Base-by-base conservation (phyloP, 1,140 invertebrate genomes). In the Cydia pomonella region DNA sequence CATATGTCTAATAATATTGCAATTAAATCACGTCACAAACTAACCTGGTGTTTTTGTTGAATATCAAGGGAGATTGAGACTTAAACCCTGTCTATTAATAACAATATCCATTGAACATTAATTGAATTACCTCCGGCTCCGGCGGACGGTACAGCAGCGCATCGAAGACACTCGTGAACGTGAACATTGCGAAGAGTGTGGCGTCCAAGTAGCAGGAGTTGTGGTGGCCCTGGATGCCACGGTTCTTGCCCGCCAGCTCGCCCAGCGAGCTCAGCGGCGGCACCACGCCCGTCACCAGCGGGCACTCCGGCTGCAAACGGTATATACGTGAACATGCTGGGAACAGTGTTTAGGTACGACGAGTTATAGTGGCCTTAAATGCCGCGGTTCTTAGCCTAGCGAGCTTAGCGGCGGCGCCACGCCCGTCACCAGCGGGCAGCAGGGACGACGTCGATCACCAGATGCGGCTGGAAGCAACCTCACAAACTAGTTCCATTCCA, bases 141-240 rank as follows among this genome's bases (percentile, higher is more conserved):
- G 94, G 94, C 27, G 96, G 95, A 76, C 97, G 94, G 86, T 98
- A 98, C 44, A 99, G 94, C 33, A 97, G 92, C 77, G 96, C 96
- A 93, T 99, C 98, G 93, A 99, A 99, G 0, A 98, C 97, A 84
- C 96, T 96, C 0, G 97, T 98, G 89, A 98, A 99, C 10, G 98
- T 97, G 91, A 99, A 99, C 98, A 99, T 99, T 21, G 97, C 96
- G 91, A 99, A 99, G 6, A 99, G 93, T 3, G 98, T 99, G 1
- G 98, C 98, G 91, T 99, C 99, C 75, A 99, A 94, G 91, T 99
- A 99, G 90, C 99, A 99, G 0, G 98, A 99, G 94, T 99, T 99
- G 85, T 99, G 97, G 90, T 99, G 98, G 5, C 99, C 99, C 93
- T 99, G 98, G 82, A 99, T 99, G 3, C 98, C 98, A 79, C 95